Evolutionary conservation across 2,888 invertebrate species (phyloP).

Genomic region (Leptinotarsa peninsularis): DNA sequence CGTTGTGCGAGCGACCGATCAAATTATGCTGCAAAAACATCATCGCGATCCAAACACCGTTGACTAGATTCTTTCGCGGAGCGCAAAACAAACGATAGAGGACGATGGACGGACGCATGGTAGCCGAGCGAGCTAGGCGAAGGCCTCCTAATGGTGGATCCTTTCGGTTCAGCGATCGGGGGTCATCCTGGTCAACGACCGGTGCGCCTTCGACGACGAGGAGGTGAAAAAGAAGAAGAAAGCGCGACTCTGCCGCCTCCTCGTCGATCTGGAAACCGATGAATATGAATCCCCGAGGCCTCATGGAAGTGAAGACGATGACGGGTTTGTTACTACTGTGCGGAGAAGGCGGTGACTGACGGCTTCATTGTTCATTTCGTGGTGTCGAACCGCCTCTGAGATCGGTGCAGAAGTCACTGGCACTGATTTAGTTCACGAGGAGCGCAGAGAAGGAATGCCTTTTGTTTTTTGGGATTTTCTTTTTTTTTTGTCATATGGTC

Average conservation of each 20-base stretch:
- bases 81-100: conserved; percentile 29
- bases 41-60: background rate
- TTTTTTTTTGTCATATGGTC: too few species aligned
- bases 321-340: conserved; percentile 18
- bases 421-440: too few species aligned
- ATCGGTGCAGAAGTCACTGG: too few species aligned
- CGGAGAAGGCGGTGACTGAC: conserved; percentile 6
- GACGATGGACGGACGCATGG: conserved; percentile 11
- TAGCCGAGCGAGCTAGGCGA: conserved; percentile 10
- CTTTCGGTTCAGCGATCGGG: conserved; percentile 58
- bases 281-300: conserved; percentile 12
- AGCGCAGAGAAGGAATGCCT: too few species aligned
- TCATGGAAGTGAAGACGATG: background rate
- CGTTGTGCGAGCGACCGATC: background rate
- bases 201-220: conserved; percentile 19
- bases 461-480: too few species aligned
- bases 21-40: conserved; percentile 3
- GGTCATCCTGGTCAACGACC: conserved; percentile 58
- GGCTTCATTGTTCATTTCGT: conserved; percentile 2
- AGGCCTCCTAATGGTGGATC: conserved; percentile 38
- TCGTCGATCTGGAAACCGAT: conserved; percentile 11
- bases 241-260: conserved; percentile 22
- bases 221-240: background rate
- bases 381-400: background rate
- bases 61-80: conserved; percentile 19